Evolutionary conservation across 2,797 vertebrate genomes (phyloP), one percentile per base, ranked within the genome.

Genomic region (Synaphobranchus kaupii): DNA sequence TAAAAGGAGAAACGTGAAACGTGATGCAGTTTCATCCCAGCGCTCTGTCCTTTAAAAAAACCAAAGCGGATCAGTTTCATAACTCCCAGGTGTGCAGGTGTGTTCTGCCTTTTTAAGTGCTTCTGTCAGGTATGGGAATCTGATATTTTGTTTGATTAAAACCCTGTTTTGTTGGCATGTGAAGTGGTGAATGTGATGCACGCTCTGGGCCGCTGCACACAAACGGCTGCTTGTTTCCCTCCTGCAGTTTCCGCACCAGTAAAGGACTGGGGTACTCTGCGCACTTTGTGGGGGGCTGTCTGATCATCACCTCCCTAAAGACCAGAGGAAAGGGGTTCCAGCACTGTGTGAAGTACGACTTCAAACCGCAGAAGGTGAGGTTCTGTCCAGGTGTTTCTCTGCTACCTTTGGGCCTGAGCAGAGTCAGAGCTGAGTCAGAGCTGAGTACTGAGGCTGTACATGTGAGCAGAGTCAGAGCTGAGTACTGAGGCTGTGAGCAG

Each of bases 311-410:
- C 0, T 99, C 98, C n/a, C 96, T 99, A 90, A 99, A 99, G 94
- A 98, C 98, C 2, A 99, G 99, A 94, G 98, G 98, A 92, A 99
- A 99, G 96, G 98, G 98, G 88, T 99, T 98, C 94, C 98, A 99
- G 93, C 98, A 99, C 28, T 99, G 98, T 93, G 98, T 99, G 90
- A 98, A 99, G 94, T 99, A 98, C 91, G 98, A 99, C 94, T 99
- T 99, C 94, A 98, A 99, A 90, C 98, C 98, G 83, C 97, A 98
- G 90, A 99, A 99, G 98, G 98, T 99, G 93, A 93, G 92, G 31
- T 20, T 85, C 4, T 87, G 78, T 63, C 96, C 96, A 8, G 76
- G 5, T 80, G 39, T 78, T 15, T 6, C 20, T 39, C 6, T 48
- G 4, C 10, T 47, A 20, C 39, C 6, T 80, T 39, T 39, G 39